A percentile compares a stretch with the other conserved stretches of the same genome.
These are phyloP conservation scores for Gorilla gorilla DNA, from an alignment of 2,113 vertebrate species.

Conservation along the genomic window DNA sequence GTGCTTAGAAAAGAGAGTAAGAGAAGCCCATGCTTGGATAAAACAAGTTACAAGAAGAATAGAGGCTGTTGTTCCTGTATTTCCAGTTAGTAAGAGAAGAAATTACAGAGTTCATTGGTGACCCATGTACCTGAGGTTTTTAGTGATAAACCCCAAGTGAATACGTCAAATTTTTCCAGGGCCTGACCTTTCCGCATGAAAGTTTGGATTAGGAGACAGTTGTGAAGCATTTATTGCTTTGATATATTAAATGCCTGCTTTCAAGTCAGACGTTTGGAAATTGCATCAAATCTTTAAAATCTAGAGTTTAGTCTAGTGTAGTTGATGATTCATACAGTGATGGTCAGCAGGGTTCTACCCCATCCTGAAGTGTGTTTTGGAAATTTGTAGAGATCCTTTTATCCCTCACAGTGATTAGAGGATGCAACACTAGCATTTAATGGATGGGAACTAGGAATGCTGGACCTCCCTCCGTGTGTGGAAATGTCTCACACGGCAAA, in stretches of 20 bases:
- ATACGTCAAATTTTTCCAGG: background rate
- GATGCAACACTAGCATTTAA: background rate
- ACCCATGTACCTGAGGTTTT: background rate
- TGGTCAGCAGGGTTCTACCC: too few relatives aligned
- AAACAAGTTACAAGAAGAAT: background rate
- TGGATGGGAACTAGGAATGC: background rate
- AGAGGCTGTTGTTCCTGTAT: background rate
- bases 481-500: background rate
- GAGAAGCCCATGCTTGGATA: background rate
- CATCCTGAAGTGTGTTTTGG: background rate
- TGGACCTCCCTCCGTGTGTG: background rate
- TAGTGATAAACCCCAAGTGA: background rate
- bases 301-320: background rate
- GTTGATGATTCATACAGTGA: background rate
- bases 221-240: background rate
- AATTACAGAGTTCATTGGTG: background rate
- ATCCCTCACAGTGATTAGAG: background rate
- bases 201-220: background rate
- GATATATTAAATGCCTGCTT: background rate
- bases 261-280: background rate
- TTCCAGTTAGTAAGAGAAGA: slow-evolving; percentile 31
- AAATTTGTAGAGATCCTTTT: background rate
- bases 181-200: background rate
- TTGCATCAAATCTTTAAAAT: background rate
- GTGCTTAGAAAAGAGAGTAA: background rate